Percentiles rank a stretch among this genome's conserved stretches.
These are phyloP conservation scores for Ambastaia sidthimunki DNA, from an alignment of 2,797 vertebrate species.

Conservation along the genomic window DNA sequence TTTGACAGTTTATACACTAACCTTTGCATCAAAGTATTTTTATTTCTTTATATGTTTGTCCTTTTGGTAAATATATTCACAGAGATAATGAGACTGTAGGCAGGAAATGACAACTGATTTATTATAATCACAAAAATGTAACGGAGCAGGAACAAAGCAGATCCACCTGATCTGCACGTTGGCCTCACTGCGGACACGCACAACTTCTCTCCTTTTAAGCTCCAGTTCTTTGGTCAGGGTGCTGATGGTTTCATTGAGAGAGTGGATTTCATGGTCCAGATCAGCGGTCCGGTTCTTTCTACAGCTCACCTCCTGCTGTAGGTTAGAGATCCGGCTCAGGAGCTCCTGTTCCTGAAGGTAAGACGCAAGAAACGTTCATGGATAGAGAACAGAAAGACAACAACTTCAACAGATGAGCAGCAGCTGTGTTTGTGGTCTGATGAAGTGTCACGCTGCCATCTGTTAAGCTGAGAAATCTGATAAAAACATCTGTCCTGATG, in stretches of 20 bases:
- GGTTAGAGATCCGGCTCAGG: slow-evolving; percentile 84
- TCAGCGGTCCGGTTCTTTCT: slow-evolving; percentile 92
- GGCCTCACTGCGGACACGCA: slow-evolving; percentile 92
- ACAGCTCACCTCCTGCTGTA: slow-evolving; percentile 88
- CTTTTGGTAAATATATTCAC: not conserved
- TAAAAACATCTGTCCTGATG: too few species aligned
- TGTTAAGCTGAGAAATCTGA: too few species aligned
- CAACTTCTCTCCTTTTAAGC: slow-evolving; percentile 95
- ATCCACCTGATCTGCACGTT: slow-evolving; percentile 94
- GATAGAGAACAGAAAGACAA: not conserved
- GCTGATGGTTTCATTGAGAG: slow-evolving; percentile 92
- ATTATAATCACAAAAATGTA: too few species aligned
- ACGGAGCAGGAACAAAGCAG: not conserved
- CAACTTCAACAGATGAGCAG: slow-evolving; percentile 4
- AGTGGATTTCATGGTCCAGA: slow-evolving; percentile 92
- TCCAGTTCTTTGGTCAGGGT: slow-evolving; percentile 94
- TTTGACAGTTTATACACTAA: slow-evolving; percentile 3
- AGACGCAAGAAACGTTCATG: not conserved
- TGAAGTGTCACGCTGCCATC: too few species aligned
- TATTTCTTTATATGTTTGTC: not conserved
- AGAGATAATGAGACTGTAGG: not conserved
- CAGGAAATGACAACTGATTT: not conserved
- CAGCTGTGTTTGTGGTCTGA: too few species aligned
- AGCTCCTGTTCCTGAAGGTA: slow-evolving; percentile 87
- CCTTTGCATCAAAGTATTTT: not conserved